Evolutionary conservation across 2,888 invertebrate species (phyloP).

Genomic region (Eupithecia abbreviata): DNA sequence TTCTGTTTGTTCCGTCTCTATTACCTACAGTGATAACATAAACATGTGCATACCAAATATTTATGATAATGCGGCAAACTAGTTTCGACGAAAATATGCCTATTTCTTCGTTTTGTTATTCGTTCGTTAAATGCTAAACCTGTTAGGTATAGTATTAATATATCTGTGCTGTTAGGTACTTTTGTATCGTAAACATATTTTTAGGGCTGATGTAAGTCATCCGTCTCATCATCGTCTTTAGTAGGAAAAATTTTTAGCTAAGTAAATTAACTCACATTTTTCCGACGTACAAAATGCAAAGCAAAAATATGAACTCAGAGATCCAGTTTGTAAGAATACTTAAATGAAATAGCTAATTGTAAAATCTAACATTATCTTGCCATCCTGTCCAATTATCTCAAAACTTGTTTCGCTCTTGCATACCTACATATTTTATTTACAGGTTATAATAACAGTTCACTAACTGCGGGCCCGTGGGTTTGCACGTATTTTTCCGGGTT

Average conservation of each 20-base stretch:
- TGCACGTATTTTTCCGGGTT: too few species aligned
- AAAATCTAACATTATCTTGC: conserved; percentile 1
- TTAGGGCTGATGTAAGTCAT: not conserved
- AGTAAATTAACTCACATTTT: not conserved
- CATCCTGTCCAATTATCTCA: not conserved
- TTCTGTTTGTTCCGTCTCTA: conserved; percentile 30
- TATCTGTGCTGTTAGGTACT: not conserved
- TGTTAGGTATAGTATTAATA: not conserved
- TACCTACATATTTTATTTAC: not conserved
- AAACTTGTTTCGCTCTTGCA: not conserved
- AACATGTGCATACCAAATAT: conserved; percentile 29
- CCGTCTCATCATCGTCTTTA: not conserved
- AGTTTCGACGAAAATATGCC: conserved; percentile 16
- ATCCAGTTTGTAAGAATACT: not conserved
- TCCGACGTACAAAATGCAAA: not conserved
- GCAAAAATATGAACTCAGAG: not conserved
- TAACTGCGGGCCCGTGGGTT: not conserved
- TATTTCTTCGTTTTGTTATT: conserved; percentile 14
- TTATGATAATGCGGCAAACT: conserved; percentile 27
- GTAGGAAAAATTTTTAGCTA: not conserved
- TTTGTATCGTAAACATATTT: not conserved
- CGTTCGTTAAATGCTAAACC: not conserved
- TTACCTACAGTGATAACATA: conserved; percentile 22
- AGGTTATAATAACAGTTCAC: not conserved
- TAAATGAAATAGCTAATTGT: not conserved